Conservation (phyloP, 1,140 invertebrate genomes). For the Calephelis virginiensis region DNA sequence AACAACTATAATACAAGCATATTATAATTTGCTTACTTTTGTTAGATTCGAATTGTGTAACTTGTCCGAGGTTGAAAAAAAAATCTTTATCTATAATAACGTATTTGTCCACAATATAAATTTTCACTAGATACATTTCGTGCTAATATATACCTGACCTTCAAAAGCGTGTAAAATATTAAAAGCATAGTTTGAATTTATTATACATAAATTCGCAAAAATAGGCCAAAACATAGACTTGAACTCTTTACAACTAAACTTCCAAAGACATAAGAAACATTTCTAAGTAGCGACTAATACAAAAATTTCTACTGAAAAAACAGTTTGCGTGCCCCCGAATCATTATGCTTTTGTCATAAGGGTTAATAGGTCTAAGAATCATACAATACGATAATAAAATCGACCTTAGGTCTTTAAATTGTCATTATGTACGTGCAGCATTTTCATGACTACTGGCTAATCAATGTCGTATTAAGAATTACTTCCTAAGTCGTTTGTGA, state of each 20-base stretch:
- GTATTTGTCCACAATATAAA: too few species aligned
- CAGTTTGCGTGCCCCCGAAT: slow-evolving; percentile 57
- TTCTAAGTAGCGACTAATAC: slow-evolving; percentile 9
- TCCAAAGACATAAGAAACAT: slow-evolving; percentile 9
- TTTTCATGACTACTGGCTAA: slow-evolving; percentile 64
- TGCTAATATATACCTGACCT: too few species aligned
- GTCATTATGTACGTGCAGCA: slow-evolving; percentile 65
- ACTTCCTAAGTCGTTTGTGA: slow-evolving; percentile 70
- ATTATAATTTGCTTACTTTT: too few species aligned
- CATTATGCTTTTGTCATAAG: slow-evolving; percentile 75
- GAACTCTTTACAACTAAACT: neutral
- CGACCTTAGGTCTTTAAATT: slow-evolving; percentile 77
- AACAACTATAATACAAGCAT: too few species aligned
- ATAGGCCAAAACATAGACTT: neutral
- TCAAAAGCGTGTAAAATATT: too few species aligned
- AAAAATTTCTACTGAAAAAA: slow-evolving; percentile 51
- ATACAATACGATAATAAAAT: slow-evolving; percentile 76
- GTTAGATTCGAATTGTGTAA: too few species aligned
- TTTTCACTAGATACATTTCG: too few species aligned
- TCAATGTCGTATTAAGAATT: slow-evolving; percentile 77
- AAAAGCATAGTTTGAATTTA: too few species aligned
- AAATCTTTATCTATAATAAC: too few species aligned
- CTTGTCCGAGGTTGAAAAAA: too few species aligned
- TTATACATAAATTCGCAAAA: too few species aligned
- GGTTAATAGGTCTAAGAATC: slow-evolving; percentile 76